phyloP scores from a whole-genome alignment of 2,888 invertebrate genomes.

The Drosophila rellima region DNA sequence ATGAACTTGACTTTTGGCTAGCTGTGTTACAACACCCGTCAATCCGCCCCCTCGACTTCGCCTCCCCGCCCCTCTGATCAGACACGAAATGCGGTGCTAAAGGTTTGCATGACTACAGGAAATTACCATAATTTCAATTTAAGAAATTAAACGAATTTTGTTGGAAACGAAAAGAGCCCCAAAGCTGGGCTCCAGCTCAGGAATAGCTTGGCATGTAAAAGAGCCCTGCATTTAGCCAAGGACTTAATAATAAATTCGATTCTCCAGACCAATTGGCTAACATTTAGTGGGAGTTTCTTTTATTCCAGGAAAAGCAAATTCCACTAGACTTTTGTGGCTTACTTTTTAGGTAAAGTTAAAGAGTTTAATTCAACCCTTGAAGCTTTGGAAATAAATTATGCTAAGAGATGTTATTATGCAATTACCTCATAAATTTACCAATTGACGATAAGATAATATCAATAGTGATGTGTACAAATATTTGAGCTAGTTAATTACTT shows the following conservation, averaged over 20 bases:
- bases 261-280: slow-evolving; percentile 25
- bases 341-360: neutral
- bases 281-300: slow-evolving; percentile 5
- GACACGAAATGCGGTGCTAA: slow-evolving; percentile 68
- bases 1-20: slow-evolving; percentile 79
- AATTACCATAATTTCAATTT: slow-evolving; percentile 84
- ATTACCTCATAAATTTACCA: slow-evolving; percentile 1
- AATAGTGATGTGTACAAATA: slow-evolving; percentile 10
- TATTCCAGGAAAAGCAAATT: neutral
- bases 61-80: slow-evolving; percentile 29
- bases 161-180: slow-evolving; percentile 52
- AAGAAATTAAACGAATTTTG: slow-evolving; percentile 80
- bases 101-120: slow-evolving; percentile 80
- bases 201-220: slow-evolving; percentile 40
- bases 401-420: neutral
- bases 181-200: slow-evolving; percentile 13
- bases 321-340: neutral
- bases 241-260: slow-evolving; percentile 57
- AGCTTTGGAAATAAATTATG: neutral
- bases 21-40: slow-evolving; percentile 15
- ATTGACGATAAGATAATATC: slow-evolving; percentile 10
- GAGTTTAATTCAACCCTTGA: neutral
- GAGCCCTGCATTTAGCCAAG: slow-evolving; percentile 34
- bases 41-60: neutral
- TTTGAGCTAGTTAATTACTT: slow-evolving; percentile 11